Conservation (phyloP, 2,888 invertebrate genomes). For the Caenorhabditis virilis region DNA sequence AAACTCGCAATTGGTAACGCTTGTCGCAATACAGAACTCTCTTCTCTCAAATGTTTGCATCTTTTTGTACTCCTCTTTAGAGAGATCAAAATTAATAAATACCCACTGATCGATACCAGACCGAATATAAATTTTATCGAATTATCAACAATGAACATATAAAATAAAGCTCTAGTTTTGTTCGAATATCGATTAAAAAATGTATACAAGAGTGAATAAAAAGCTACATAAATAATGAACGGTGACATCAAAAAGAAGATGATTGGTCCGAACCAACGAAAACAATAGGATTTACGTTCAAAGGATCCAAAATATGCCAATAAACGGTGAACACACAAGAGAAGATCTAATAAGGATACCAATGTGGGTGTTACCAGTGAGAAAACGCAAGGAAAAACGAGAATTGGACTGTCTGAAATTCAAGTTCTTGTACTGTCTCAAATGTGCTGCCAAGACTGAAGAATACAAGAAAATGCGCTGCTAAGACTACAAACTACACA, state of each 20-base stretch:
- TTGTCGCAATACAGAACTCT: slow-evolving; percentile 9
- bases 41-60: background rate
- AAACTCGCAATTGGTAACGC: slow-evolving; percentile 24
- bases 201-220: too few species aligned
- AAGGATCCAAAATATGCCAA: background rate
- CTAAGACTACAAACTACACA: too few species aligned
- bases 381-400: background rate
- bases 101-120: slow-evolving; percentile 9
- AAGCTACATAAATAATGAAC: background rate
- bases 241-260: background rate
- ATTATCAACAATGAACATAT: background rate
- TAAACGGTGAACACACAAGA: background rate
- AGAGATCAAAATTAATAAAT: background rate
- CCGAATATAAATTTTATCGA: background rate
- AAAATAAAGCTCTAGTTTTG: background rate
- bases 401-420: too few species aligned
- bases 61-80: background rate
- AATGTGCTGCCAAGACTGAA: too few species aligned
- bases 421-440: too few species aligned
- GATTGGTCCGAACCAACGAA: background rate
- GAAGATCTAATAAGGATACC: background rate
- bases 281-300: background rate
- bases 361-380: background rate
- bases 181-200: background rate
- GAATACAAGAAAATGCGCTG: too few species aligned